Percentiles rank a stretch among this genome's conserved stretches.
Conservation (phyloP, 1,140 invertebrate species). For the Acromyrmex charruanus region DNA sequence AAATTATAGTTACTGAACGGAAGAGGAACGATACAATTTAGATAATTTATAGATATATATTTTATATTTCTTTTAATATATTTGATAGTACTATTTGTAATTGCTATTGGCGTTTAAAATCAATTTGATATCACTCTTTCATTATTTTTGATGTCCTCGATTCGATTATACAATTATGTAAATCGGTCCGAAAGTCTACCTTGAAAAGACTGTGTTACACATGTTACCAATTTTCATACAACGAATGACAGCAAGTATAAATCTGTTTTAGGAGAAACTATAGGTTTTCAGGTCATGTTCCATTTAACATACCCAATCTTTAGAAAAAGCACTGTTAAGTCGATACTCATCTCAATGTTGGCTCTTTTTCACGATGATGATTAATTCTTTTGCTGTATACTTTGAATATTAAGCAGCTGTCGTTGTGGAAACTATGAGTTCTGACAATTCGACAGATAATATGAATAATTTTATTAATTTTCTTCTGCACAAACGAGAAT, state of each 20-base stretch:
- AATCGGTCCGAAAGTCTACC: not conserved
- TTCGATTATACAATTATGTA: not conserved
- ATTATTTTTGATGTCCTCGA: not conserved
- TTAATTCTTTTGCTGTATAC: not conserved
- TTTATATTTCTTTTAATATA: not conserved
- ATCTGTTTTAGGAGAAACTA: constrained; percentile 29
- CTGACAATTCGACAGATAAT: not conserved
- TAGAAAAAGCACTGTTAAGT: not conserved
- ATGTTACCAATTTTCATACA: constrained; percentile 3
- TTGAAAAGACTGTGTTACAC: not conserved
- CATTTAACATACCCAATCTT: not conserved
- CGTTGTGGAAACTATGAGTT: not conserved
- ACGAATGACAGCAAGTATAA: constrained; percentile 20
- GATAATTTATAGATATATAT: not conserved
- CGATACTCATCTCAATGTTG: not conserved
- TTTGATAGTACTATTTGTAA: not conserved
- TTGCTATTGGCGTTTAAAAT: not conserved
- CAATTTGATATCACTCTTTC: not conserved
- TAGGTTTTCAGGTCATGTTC: constrained; percentile 4
- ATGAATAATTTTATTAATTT: not conserved
- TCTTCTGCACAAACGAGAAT: not conserved
- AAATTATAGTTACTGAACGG: not conserved
- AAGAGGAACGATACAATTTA: not conserved
- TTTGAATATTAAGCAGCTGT: not conserved
- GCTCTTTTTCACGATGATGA: not conserved